Base-by-base conservation (phyloP, 2,888 invertebrate genomes). In the Punctoribates punctum region DNA sequence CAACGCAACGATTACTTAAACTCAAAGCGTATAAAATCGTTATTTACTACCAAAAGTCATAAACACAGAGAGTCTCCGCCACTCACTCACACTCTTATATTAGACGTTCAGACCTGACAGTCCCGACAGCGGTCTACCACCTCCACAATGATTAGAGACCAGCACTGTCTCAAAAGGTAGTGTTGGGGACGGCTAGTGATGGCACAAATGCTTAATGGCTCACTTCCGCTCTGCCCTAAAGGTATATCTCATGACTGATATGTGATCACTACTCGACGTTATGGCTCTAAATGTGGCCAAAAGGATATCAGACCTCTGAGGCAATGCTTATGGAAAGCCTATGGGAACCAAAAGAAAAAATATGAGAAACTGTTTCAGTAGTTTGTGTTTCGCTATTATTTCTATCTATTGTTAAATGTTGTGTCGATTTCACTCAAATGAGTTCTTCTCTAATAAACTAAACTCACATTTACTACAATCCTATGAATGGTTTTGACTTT, bases 221-320 rank as follows among this genome's bases (percentile, higher is more conserved):
- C 8, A 65, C 65, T 65, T 65, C 65, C 65, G 65, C 25, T 65
- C 11, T 65, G 17, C 25, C 65, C 65, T 8, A 5, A 65, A 65
- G 65, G 65, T n/a, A 65, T 65, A 65, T 65, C 65, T 65, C 65
- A 65, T 65, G 65, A 65, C 65, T 65, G 29, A 65, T 65, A 65
- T 65, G 11, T 29, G 29, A 60, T 60, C 23, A 60, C 5, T 23
- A 5, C 13, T 23, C 27, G 60, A 23, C 27, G 60, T 48, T 42
- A 42, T 42, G 42, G 42, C 42, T 11, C 42, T 42, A 42, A 42
- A 42, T 42, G 42, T 17, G 48, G 15, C 11, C 3, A 42, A 48
- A 8, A 11, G 20, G 13, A 25, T 13, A 34, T 17, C 60, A 60
- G 27, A 65, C 29, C 6, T 2, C 11, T 27, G 34, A 4, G 29